Percentiles rank a stretch among this genome's conserved stretches.
Evolutionary conservation across 1,140 invertebrate genomes (phyloP).

Genomic region (Carposina sasakii): DNA sequence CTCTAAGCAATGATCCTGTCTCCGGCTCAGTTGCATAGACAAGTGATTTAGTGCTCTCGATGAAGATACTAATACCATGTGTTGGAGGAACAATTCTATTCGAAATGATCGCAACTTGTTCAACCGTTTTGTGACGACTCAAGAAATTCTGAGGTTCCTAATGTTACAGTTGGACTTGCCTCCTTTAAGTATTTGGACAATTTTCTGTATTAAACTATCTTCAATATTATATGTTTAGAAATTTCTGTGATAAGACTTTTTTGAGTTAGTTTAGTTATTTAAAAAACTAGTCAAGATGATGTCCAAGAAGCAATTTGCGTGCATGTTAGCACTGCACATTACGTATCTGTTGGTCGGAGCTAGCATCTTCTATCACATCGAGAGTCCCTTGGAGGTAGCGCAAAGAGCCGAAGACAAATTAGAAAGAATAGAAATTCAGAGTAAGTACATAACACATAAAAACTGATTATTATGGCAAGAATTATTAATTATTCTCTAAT

Average conservation of each 20-base stretch:
- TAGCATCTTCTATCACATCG: conserved; percentile 84
- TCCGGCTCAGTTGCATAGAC: conserved; percentile 12
- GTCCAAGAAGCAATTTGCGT: conserved; percentile 87
- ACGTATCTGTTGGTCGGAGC: conserved; percentile 84
- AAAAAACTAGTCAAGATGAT: conserved; percentile 74
- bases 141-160: conserved; percentile 27
- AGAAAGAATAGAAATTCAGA: conserved; percentile 80
- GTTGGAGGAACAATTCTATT: conserved; percentile 15
- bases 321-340: conserved; percentile 82
- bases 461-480: too few relatives aligned
- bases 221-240: not conserved
- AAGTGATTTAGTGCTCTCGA: conserved; percentile 13
- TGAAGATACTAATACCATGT: conserved; percentile 26
- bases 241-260: too few relatives aligned
- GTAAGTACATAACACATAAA: too few relatives aligned
- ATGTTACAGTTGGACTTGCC: conserved; percentile 29
- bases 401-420: conserved; percentile 71
- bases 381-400: conserved; percentile 78
- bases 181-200: not conserved
- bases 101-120: conserved; percentile 24
- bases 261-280: too few relatives aligned
- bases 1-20: conserved; percentile 6
- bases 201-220: conserved; percentile 14
- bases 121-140: conserved; percentile 29
- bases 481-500: too few relatives aligned